These are phyloP conservation scores for Cremastobaeus sp. DNA, from an alignment of 2,888 invertebrate species.

Conservation along the genomic window DNA sequence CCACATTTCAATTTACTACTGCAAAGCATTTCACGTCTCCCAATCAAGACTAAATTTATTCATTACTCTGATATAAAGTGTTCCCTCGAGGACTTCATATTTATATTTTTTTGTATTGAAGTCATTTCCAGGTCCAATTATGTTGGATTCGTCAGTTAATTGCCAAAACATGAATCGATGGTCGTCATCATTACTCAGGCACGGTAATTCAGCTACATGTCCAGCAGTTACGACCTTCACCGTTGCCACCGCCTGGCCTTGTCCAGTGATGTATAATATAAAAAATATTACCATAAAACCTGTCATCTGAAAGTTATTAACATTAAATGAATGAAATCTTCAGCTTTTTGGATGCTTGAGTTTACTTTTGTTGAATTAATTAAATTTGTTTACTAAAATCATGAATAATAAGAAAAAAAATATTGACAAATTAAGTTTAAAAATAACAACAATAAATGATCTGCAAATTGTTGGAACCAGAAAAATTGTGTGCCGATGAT, in stretches of 20 bases:
- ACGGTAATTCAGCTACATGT: slow-evolving; percentile 81
- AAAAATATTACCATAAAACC: slow-evolving; percentile 61
- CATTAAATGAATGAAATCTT: too few species aligned
- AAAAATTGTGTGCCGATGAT: too few species aligned
- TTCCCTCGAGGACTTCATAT: slow-evolving; percentile 85
- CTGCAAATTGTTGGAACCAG: too few species aligned
- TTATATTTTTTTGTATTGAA: slow-evolving; percentile 83
- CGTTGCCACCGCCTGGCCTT: slow-evolving; percentile 64
- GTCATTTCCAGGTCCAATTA: slow-evolving; percentile 83
- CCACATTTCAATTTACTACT: too few species aligned
- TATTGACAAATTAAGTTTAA: too few species aligned
- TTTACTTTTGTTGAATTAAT: too few species aligned
- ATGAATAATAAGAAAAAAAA: too few species aligned
- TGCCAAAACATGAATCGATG: slow-evolving; percentile 86
- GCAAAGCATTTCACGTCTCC: too few species aligned
- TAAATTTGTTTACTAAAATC: too few species aligned
- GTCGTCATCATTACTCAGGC: slow-evolving; percentile 83
- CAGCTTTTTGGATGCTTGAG: too few species aligned
- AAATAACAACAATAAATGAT: too few species aligned
- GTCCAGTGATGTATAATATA: slow-evolving; percentile 60
- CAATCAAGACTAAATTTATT: too few species aligned
- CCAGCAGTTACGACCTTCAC: slow-evolving; percentile 81
- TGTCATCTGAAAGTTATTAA: slow-evolving; percentile 63
- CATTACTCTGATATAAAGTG: slow-evolving; percentile 83
- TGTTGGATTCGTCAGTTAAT: slow-evolving; percentile 79